Percentiles rank a stretch among this genome's conserved stretches.
These are phyloP conservation scores for Leptonema lineaticorne DNA, from an alignment of 1,140 invertebrate species.

Conservation along the genomic window DNA sequence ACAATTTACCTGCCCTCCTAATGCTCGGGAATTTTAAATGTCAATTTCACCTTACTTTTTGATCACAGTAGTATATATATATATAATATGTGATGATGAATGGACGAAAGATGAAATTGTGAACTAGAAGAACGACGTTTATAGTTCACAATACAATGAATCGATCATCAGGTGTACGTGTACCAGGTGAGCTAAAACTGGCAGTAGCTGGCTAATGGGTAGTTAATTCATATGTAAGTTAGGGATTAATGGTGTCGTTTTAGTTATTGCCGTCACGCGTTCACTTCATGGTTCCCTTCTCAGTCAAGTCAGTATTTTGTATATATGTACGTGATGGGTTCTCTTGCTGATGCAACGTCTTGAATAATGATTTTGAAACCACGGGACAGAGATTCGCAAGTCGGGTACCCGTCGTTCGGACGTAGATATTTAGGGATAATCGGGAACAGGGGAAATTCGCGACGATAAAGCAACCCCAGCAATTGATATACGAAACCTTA, in stretches of 20 bases:
- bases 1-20: too few relatives aligned
- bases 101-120: too few relatives aligned
- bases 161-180: too few relatives aligned
- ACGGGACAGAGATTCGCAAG: slow-evolving; percentile 6
- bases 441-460: not conserved
- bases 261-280: slow-evolving; percentile 41
- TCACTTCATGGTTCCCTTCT: not conserved
- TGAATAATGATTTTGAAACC: slow-evolving; percentile 36
- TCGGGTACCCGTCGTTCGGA: not conserved
- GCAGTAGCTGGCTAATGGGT: slow-evolving; percentile 20
- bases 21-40: too few relatives aligned
- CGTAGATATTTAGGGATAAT: too few relatives aligned
- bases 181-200: too few relatives aligned
- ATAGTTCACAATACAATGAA: too few relatives aligned
- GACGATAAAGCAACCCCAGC: not conserved
- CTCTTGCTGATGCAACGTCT: slow-evolving; percentile 19
- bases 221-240: slow-evolving; percentile 41
- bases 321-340: slow-evolving; percentile 18
- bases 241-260: slow-evolving; percentile 42
- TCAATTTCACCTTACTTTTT: too few relatives aligned
- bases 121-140: too few relatives aligned
- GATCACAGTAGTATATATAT: too few relatives aligned
- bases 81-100: too few relatives aligned
- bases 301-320: slow-evolving; percentile 17
- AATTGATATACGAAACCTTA: not conserved